phyloP scores from a whole-genome alignment of 2,113 vertebrate species.

The Hassar affinis region DNA sequence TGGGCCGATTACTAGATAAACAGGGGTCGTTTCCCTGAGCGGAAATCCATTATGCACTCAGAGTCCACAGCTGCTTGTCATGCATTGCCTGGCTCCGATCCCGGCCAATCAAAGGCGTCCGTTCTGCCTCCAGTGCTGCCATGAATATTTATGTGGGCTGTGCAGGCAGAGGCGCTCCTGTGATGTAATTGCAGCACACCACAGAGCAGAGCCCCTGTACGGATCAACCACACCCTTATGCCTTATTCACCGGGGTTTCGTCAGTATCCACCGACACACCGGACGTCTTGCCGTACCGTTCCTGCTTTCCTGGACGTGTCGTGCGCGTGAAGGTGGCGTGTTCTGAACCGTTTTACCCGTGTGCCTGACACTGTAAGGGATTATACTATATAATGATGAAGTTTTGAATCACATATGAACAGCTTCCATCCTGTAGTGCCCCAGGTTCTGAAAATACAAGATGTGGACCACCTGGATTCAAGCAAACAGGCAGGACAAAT shows the following conservation, averaged over 20 bases:
- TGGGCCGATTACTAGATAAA: conserved; percentile 50
- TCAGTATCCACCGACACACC: background rate
- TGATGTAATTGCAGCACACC: conserved; percentile 71
- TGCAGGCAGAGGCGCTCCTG: conserved; percentile 55
- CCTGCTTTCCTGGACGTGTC: background rate
- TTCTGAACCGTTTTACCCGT: background rate
- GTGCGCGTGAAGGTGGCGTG: background rate
- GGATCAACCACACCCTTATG: conserved; percentile 56
- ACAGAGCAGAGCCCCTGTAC: conserved; percentile 49
- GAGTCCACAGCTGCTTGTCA: conserved; percentile 66
- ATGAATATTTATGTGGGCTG: conserved; percentile 71
- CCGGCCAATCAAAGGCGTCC: conserved; percentile 67
- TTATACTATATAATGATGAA: background rate
- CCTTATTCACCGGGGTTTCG: conserved; percentile 48
- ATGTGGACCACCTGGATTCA: background rate
- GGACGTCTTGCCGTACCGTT: background rate
- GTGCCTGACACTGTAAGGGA: background rate
- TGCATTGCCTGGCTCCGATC: conserved; percentile 66
- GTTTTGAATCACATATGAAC: too few species aligned
- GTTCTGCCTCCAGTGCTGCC: conserved; percentile 62
- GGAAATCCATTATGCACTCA: conserved; percentile 67
- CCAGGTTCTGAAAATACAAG: background rate
- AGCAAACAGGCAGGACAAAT: background rate
- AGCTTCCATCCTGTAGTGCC: background rate
- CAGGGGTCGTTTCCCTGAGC: conserved; percentile 53